These are phyloP conservation scores for Atlantisia rogersi DNA, from an alignment of 2,113 vertebrate species.

Conservation along the genomic window DNA sequence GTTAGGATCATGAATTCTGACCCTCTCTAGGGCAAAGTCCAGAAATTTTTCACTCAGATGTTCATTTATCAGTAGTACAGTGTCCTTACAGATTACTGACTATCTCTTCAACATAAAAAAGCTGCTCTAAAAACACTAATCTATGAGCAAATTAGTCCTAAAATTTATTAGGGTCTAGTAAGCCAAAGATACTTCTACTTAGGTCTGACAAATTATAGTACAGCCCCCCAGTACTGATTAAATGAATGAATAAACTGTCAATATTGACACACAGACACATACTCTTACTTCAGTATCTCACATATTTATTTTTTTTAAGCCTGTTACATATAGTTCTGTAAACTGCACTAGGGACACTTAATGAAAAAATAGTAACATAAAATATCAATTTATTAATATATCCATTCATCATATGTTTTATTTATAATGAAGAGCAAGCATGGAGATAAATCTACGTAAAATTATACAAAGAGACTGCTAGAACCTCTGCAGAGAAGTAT, in stretches of 20 bases:
- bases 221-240: neutral
- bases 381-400: neutral
- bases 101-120: neutral
- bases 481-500: neutral
- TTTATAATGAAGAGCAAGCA: neutral
- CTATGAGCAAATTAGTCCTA: neutral
- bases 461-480: neutral
- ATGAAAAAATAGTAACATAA: neutral
- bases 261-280: rapidly evolving
- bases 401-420: neutral
- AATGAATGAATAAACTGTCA: neutral
- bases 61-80: neutral
- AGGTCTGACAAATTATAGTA: neutral
- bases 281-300: neutral
- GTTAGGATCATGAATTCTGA: neutral
- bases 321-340: neutral
- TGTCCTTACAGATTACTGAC: neutral
- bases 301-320: neutral
- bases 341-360: neutral
- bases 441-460: neutral
- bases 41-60: neutral
- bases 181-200: neutral
- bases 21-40: neutral
- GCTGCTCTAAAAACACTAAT: neutral
- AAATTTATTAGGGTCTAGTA: neutral